Base-by-base conservation (phyloP, 2,113 vertebrate genomes). In the Hypocryptadius cinnamomeus region DNA sequence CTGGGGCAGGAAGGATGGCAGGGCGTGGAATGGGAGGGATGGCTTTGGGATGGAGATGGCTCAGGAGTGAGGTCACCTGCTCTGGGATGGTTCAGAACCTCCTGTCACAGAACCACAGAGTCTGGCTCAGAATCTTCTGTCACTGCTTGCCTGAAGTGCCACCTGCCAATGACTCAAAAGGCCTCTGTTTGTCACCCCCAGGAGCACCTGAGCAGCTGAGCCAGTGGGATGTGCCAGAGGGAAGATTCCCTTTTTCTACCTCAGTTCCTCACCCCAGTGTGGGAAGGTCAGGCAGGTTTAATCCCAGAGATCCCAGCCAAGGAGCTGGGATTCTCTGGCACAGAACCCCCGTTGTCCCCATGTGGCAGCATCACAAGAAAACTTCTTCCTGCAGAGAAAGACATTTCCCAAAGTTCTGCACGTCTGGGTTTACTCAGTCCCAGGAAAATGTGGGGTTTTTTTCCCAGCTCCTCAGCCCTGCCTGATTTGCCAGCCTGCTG, bases 221-320 rank as follows among this genome's bases (percentile, higher is more conserved):
- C 0, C 0, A 25, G 28, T 7, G 7, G 45, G 23, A 8, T 35
- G 25, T 61, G 28, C 21, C 0, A 4, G 42, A 39, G 61, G 24
- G n/a, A 56, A 33, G 40, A 6, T 79, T 71, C 6, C 0, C 21
- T 6, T 2, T 48, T n/a, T 18, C 42, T 24, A 11, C 18, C 5
- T 9, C 28, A 11, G 25, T 28, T 63, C 51, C 23, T 54, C 35
- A 21, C 23, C 18, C 23, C 39, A 2, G 8, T 2, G 0, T 44
- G 30, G 10, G 2, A 37, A 59, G 39, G 28, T 53, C 1, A 0
- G 50, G 68, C 63, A 65, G 48, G 15, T 61, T 77, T 73, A 30
- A 25, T 59, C 59, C 28, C 0, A 3, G 45, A 60, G 54, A 48
- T 37, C 59, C 79, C 60, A 66, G 57, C 33, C 11, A 4, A 8